These are phyloP conservation scores for Steinernema carpocapsae DNA, from an alignment of 2,888 invertebrate species.

Conservation along the genomic window DNA sequence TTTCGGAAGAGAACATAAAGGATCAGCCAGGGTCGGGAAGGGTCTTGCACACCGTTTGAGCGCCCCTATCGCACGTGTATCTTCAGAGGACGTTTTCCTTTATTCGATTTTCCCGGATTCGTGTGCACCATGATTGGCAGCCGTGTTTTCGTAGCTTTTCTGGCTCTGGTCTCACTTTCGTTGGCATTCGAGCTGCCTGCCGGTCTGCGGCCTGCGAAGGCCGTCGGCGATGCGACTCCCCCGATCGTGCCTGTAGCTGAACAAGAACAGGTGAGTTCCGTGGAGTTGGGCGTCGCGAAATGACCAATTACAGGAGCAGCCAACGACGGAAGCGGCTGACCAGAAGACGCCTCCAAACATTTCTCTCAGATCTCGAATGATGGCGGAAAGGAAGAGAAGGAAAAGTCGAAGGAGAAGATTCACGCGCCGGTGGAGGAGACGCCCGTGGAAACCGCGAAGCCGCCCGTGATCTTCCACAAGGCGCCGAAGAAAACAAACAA, in stretches of 20 bases:
- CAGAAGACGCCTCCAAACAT: constrained; percentile 57
- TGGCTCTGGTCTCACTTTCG: background rate
- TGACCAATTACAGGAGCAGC: background rate
- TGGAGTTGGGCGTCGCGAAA: background rate
- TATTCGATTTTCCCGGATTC: background rate
- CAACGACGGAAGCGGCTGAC: background rate
- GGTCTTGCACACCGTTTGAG: background rate
- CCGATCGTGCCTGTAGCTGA: constrained; percentile 46
- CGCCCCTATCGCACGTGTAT: background rate
- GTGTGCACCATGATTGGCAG: too few relatives aligned
- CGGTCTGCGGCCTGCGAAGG: constrained; percentile 52
- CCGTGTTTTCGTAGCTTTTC: background rate
- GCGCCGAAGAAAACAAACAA: constrained; percentile 27
- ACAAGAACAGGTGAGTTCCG: constrained; percentile 35
- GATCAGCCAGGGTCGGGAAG: constrained; percentile 1
- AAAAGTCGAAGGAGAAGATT: constrained; percentile 1
- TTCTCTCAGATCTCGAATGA: constrained; percentile 61
- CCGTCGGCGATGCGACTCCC: constrained; percentile 43
- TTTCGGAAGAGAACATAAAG: constrained; percentile 29
- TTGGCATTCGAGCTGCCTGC: constrained; percentile 47
- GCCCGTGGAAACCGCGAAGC: background rate
- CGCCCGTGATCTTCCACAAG: constrained; percentile 29
- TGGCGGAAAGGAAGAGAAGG: constrained; percentile 48
- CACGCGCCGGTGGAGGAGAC: background rate
- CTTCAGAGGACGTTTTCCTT: background rate